Conservation (phyloP, 2,888 invertebrate genomes). For the Himalopsyche tibetana region DNA sequence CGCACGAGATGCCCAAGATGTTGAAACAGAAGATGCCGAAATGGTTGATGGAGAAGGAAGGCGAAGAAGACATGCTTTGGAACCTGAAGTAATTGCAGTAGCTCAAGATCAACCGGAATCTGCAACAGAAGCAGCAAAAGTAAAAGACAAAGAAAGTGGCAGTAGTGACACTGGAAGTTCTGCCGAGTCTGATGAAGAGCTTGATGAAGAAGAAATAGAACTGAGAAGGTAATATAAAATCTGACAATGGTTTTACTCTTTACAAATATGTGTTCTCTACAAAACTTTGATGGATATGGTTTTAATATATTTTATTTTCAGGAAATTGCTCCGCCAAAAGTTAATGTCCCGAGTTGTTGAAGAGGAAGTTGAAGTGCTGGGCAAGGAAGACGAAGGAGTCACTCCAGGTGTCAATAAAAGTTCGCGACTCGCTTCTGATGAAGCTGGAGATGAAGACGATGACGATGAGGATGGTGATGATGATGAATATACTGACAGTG, state of each 20-base stretch:
- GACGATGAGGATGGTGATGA: constrained; percentile 74
- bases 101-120: constrained; percentile 70
- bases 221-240: constrained; percentile 77
- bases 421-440: constrained; percentile 78
- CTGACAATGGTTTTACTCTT: background rate
- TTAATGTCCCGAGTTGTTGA: constrained; percentile 80
- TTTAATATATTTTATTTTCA: constrained; percentile 42
- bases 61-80: constrained; percentile 67
- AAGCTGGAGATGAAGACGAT: constrained; percentile 86
- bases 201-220: constrained; percentile 92
- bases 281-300: background rate
- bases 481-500: constrained; percentile 90
- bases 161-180: constrained; percentile 73
- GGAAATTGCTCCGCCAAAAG: constrained; percentile 78
- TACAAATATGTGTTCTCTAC: background rate
- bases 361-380: constrained; percentile 84
- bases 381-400: constrained; percentile 85
- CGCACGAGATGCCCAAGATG: constrained; percentile 73
- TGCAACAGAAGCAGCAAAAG: constrained; percentile 66
- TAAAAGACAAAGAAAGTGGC: constrained; percentile 71
- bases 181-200: constrained; percentile 87
- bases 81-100: constrained; percentile 59
- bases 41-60: constrained; percentile 73
- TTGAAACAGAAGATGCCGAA: constrained; percentile 80
- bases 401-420: constrained; percentile 74